A percentile compares a stretch with the other conserved stretches of the same genome.
phyloP scores from a whole-genome alignment of 2,797 vertebrate genomes.

The Macroramphosus scolopax region DNA sequence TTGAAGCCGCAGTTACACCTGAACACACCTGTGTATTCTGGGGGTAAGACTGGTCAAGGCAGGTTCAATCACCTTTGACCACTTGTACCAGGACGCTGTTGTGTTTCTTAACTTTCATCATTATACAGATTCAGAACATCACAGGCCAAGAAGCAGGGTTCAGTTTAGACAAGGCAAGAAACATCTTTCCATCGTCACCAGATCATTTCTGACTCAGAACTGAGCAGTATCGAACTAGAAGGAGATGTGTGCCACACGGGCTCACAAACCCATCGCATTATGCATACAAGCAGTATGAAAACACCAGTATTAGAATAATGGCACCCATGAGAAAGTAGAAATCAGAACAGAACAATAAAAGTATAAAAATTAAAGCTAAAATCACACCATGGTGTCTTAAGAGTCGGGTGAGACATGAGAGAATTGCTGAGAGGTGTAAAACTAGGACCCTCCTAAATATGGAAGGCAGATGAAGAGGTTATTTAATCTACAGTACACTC shows the following conservation, averaged over 20 bases:
- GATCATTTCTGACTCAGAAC: conserved; percentile 50
- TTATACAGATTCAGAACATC: conserved; percentile 21
- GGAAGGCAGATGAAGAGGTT: conserved; percentile 54
- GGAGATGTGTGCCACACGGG: conserved; percentile 18
- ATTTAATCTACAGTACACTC: conserved; percentile 44
- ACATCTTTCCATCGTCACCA: conserved; percentile 63
- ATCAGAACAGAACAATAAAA: conserved; percentile 36
- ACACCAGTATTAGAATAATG: conserved; percentile 56
- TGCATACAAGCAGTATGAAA: conserved; percentile 40
- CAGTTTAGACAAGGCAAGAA: conserved; percentile 75
- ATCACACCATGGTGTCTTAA: conserved; percentile 35
- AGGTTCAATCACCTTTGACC: conserved; percentile 45
- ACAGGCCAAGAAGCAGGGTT: conserved; percentile 40
- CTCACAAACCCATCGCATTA: conserved; percentile 38
- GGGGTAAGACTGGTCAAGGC: conserved; percentile 43
- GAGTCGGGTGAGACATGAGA: conserved; percentile 27
- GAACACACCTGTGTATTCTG: conserved; percentile 52
- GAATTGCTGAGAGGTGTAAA: conserved; percentile 7
- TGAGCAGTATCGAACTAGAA: conserved; percentile 38
- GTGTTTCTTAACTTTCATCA: conserved; percentile 26
- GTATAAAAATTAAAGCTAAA: conserved; percentile 47
- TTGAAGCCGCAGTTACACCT: conserved; percentile 55
- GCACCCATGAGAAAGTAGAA: conserved; percentile 62
- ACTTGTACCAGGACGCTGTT: conserved; percentile 40
- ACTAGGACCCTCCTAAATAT: conserved; percentile 30